Base-by-base conservation (phyloP, 2,113 vertebrate genomes). In the Megaceryle torquata region DNA sequence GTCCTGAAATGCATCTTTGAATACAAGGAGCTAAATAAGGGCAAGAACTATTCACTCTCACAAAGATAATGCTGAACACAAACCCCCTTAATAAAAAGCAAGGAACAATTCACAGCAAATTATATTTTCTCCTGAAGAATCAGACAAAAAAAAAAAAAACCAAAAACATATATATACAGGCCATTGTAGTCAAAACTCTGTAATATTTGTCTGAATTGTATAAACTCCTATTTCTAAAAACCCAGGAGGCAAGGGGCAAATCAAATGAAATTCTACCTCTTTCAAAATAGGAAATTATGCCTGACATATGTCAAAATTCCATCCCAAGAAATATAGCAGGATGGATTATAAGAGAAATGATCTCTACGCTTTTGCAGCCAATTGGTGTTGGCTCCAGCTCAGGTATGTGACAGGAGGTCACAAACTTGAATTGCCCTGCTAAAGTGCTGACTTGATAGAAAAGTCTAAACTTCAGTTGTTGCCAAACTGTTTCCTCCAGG, bases 321-420 rank as follows among this genome's bases (percentile, higher is more conserved):
- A 91, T 75, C 91, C 68, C 37, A 89, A 86, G 79, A 93, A 91
- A 94, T 91, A 96, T 37, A 93, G 72, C 0, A 0, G 70, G 46
- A 83, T 80, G 79, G 82, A 93, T 95, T 91, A 83, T 86, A 89
- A 90, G 64, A 93, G 76, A 96, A 96, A 95, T 15, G 75, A 89
- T 96, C 82, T 70, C 68, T 83, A 86, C 35, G 26, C 18, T 90
- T 95, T 25, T 91, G 79, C 79, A 83, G 91, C 93, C 95, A 94
- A 37, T 65, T 93, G 89, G 33, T 93, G 72, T 94, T 96, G 96
- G 95, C 95, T 92, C 60, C 33, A 67, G 59, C 89, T 95, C 95
- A 96, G 93, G 87, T 96, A 95, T 96, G 94, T 95, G 88, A 96
- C 87, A 93, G 56, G 64, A 94, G 93, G 93, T 90, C 93, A 68